A percentile compares a stretch with the other conserved stretches of the same genome.
Conservation (phyloP, 2,113 vertebrate species). For the Scalopus aquaticus region DNA sequence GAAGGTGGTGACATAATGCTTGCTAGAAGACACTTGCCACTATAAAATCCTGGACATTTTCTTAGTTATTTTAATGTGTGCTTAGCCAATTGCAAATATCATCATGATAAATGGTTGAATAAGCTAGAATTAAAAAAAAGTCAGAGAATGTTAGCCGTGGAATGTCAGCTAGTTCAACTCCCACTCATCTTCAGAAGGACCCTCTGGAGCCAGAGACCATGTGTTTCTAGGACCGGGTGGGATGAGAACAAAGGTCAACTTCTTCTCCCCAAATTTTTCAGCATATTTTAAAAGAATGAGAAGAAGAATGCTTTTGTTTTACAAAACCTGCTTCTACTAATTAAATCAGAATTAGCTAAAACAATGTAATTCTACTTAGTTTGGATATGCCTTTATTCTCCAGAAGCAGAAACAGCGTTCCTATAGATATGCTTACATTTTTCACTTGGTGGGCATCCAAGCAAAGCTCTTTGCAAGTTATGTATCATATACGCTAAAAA, state of each 20-base stretch:
- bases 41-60: background rate
- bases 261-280: background rate
- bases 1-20: background rate
- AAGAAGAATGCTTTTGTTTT: background rate
- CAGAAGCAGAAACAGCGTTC: constrained; percentile 35
- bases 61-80: background rate
- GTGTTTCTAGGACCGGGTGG: too few relatives aligned
- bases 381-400: constrained; percentile 42
- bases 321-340: constrained; percentile 21
- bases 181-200: fast-evolving
- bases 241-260: background rate
- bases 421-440: constrained; percentile 53
- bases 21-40: background rate
- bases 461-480: constrained; percentile 68
- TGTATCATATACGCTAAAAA: constrained; percentile 73
- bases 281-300: background rate
- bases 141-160: background rate
- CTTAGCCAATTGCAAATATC: background rate
- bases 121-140: background rate
- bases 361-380: constrained; percentile 34
- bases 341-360: constrained; percentile 55
- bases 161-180: background rate
- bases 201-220: background rate
- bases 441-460: constrained; percentile 64
- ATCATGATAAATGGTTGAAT: background rate